Evolutionary conservation across 1,140 invertebrate species (phyloP).

Genomic region (Notospermus geniculatus): DNA sequence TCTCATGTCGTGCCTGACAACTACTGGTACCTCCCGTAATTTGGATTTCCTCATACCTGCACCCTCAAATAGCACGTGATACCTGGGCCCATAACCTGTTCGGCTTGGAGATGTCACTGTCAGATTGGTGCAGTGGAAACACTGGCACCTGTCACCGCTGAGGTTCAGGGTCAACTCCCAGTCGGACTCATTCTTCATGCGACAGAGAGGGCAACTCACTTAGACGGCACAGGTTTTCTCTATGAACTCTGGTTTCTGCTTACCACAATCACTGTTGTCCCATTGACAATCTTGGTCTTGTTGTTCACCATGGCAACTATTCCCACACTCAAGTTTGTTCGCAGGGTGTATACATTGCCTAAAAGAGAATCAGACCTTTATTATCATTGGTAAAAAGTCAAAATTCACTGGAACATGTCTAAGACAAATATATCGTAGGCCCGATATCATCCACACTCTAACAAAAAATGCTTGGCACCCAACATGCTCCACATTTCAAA

Average conservation of each 20-base stretch:
- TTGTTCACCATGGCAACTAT: conserved; percentile 92
- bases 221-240: no score
- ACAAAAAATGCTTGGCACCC: not conserved
- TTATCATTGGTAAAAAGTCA: not conserved
- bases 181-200: no score
- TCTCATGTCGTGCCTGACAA: no score
- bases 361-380: conserved; percentile 3
- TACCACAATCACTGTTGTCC: conserved; percentile 19
- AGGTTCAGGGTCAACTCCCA: no score
- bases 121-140: not conserved
- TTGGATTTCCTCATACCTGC: not conserved
- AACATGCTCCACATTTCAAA: not conserved
- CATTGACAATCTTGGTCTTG: conserved; percentile 47
- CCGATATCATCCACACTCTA: not conserved
- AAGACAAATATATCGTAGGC: not conserved
- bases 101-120: not conserved
- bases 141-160: not conserved
- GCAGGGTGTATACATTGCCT: conserved; percentile 80
- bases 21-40: no score
- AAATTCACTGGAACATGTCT: no score
- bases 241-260: not conserved
- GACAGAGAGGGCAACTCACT: no score
- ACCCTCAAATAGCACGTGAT: not conserved
- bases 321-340: conserved; percentile 93
- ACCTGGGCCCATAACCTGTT: not conserved